Conservation (phyloP, 2,113 vertebrate genomes). For the Formicarius rufipectus region DNA sequence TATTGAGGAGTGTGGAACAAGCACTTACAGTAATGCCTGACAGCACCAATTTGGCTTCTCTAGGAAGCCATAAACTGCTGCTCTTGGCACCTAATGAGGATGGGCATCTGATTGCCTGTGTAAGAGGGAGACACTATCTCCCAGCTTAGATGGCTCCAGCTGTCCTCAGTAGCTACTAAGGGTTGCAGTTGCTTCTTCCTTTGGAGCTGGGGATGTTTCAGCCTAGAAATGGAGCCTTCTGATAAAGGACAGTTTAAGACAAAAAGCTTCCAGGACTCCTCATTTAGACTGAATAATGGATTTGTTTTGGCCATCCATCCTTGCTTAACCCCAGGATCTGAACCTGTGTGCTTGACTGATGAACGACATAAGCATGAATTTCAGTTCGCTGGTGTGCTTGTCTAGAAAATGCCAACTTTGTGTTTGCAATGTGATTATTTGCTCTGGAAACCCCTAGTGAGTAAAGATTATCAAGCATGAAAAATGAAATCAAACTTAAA, state of each 20-base stretch:
- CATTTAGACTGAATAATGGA: background rate
- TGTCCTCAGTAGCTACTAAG: background rate
- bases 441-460: slow-evolving; percentile 1
- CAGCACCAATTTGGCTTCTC: slow-evolving; percentile 68
- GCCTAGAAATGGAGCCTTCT: background rate
- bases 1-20: slow-evolving; percentile 65
- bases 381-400: background rate
- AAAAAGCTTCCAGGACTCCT: background rate
- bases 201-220: background rate
- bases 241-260: background rate
- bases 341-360: background rate
- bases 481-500: slow-evolving; percentile 32
- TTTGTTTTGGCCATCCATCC: background rate
- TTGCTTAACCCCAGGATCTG: background rate
- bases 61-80: slow-evolving; percentile 57
- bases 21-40: slow-evolving; percentile 70
- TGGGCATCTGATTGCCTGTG: slow-evolving; percentile 45
- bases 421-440: slow-evolving; percentile 27
- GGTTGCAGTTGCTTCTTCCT: background rate
- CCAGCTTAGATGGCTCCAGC: background rate
- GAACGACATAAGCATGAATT: background rate
- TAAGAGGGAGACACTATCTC: background rate
- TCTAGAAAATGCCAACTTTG: background rate
- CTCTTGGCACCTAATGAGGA: slow-evolving; percentile 63
- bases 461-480: background rate